phyloP scores from a whole-genome alignment of 2,113 vertebrate species.

The Tapirus terrestris region DNA sequence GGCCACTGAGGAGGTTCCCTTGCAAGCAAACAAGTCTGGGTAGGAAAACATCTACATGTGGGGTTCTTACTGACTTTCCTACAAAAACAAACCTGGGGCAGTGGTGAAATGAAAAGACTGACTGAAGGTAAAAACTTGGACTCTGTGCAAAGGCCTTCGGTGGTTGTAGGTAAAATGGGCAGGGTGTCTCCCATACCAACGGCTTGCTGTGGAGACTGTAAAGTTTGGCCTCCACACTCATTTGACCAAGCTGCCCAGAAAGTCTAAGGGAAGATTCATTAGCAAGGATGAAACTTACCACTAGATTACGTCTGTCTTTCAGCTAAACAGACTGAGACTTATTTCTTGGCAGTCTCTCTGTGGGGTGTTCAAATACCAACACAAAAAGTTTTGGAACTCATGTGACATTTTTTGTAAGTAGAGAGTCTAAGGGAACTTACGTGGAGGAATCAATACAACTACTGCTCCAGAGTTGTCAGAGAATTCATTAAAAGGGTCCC shows the following conservation, averaged over 20 bases:
- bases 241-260: not conserved
- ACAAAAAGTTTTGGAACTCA: slow-evolving; percentile 9
- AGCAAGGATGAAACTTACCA: slow-evolving; percentile 15
- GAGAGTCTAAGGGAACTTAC: not conserved
- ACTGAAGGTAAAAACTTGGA: not conserved
- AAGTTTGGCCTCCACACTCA: not conserved
- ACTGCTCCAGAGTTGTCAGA: not conserved
- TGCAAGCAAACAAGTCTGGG: not conserved
- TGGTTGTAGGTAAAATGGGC: not conserved
- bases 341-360: not conserved
- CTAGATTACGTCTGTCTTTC: not conserved
- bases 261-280: slow-evolving; percentile 16
- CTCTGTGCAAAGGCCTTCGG: not conserved
- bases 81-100: not conserved
- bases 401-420: not conserved
- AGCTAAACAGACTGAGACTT: not conserved
- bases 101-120: not conserved
- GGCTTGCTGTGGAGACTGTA: not conserved
- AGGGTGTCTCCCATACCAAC: not conserved
- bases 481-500: not conserved
- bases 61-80: not conserved
- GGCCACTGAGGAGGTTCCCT: not conserved
- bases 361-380: not conserved
- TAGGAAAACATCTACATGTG: not conserved
- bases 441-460: not conserved